Evolutionary conservation across 2,797 vertebrate genomes (phyloP).

Genomic region (Eulemur rubriventer): DNA sequence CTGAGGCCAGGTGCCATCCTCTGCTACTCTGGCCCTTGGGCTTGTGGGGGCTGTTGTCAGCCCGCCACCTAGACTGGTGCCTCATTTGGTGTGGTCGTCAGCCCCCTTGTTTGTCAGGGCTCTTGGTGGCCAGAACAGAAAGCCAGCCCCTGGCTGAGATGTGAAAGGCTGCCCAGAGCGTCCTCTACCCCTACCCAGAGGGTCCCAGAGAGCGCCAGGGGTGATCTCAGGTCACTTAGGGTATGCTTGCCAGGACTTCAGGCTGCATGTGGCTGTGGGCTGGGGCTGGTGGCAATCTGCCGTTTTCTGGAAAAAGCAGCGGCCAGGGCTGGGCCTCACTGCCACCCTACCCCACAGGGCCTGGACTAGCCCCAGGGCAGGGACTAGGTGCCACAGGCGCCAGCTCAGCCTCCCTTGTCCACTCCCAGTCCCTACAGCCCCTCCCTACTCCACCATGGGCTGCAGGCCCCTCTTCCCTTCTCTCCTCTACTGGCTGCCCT

Average conservation of each 20-base stretch:
- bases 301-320: not conserved
- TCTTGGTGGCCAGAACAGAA: not conserved
- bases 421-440: not conserved
- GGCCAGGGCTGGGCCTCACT: not conserved
- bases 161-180: not conserved
- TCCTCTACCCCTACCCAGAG: not conserved
- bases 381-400: not conserved
- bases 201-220: not conserved
- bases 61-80: rapidly evolving
- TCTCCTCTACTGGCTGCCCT: not conserved
- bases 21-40: not conserved
- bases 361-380: not conserved
- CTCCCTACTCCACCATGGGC: no score
- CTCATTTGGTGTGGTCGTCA: not conserved
- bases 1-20: not conserved
- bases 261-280: not conserved
- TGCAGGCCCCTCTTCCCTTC: not conserved
- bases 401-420: not conserved
- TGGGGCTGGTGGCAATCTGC: not conserved
- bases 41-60: not conserved
- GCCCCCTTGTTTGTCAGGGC: no score
- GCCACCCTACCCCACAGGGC: not conserved
- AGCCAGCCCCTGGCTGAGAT: not conserved
- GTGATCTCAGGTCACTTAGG: not conserved
- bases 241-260: not conserved